Conservation (phyloP, 2,113 vertebrate species). For the Ceratotherium simum region DNA sequence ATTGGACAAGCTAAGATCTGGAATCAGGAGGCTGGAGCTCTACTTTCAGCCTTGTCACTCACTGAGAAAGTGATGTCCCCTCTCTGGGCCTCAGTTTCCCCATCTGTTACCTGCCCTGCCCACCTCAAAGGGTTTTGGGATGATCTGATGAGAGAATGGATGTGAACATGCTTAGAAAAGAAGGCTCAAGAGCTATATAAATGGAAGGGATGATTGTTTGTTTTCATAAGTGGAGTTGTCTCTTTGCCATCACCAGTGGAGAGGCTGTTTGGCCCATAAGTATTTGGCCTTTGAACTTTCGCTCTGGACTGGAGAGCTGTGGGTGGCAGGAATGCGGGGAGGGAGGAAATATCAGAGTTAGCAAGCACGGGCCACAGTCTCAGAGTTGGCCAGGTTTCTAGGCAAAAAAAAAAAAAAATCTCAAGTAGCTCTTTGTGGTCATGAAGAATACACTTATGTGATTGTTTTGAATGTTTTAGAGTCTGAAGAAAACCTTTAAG, state of each 20-base stretch:
- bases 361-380: constrained; percentile 45
- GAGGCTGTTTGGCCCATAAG: constrained; percentile 57
- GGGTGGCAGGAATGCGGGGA: constrained; percentile 69
- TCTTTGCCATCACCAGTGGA: constrained; percentile 43
- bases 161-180: background rate
- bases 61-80: background rate
- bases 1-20: background rate
- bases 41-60: background rate
- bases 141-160: background rate
- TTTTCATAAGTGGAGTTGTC: constrained; percentile 54
- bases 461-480: constrained; percentile 62
- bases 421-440: constrained; percentile 79
- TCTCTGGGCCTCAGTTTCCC: background rate
- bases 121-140: background rate
- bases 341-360: constrained; percentile 48
- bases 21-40: background rate
- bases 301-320: constrained; percentile 62
- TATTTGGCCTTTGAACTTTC: constrained; percentile 75
- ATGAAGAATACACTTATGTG: constrained; percentile 55
- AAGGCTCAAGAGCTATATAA: background rate
- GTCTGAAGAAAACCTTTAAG: constrained; percentile 63
- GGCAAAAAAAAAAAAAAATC: background rate
- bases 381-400: constrained; percentile 59
- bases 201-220: constrained; percentile 15
- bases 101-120: background rate